Percentiles rank a stretch among this genome's conserved stretches.
phyloP scores from a whole-genome alignment of 2,888 invertebrate genomes.

The Onthophagus sagittarius region DNA sequence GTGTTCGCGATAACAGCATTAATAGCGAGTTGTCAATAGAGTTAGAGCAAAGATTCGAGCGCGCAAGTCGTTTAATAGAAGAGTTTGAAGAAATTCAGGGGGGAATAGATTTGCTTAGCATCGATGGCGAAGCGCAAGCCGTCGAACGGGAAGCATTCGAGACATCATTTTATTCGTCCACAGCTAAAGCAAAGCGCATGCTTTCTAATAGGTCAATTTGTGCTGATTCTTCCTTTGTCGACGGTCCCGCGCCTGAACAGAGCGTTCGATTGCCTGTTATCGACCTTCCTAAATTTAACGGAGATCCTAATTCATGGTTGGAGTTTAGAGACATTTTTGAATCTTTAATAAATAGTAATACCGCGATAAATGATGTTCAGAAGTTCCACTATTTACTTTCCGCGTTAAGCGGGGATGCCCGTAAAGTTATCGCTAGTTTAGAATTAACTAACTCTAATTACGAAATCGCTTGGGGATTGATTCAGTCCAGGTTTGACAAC shows the following conservation, averaged over 20 bases:
- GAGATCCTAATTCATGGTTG: constrained; percentile 5
- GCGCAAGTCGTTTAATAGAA: background rate
- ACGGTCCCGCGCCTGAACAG: background rate
- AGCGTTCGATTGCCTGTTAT: constrained; percentile 16
- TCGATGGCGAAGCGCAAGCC: background rate
- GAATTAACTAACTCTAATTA: constrained; percentile 26
- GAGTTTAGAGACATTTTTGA: constrained; percentile 17
- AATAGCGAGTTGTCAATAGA: background rate
- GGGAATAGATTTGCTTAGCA: background rate
- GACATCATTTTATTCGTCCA: background rate
- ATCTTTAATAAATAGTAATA: constrained; percentile 24
- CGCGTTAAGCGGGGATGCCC: constrained; percentile 10
- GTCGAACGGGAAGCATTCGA: background rate
- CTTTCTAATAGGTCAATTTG: background rate
- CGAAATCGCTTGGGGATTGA: constrained; percentile 25
- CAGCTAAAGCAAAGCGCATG: background rate
- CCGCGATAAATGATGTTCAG: constrained; percentile 10
- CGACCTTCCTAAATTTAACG: background rate
- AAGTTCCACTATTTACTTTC: constrained; percentile 19
- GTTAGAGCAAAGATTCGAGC: background rate
- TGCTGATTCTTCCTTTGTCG: background rate
- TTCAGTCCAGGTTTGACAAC: constrained; percentile 25
- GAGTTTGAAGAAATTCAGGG: background rate
- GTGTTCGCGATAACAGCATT: background rate
- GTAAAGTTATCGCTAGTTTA: constrained; percentile 17